Evolutionary conservation across 2,113 vertebrate species (phyloP).

Genomic region (Hippopotamus amphibius): DNA sequence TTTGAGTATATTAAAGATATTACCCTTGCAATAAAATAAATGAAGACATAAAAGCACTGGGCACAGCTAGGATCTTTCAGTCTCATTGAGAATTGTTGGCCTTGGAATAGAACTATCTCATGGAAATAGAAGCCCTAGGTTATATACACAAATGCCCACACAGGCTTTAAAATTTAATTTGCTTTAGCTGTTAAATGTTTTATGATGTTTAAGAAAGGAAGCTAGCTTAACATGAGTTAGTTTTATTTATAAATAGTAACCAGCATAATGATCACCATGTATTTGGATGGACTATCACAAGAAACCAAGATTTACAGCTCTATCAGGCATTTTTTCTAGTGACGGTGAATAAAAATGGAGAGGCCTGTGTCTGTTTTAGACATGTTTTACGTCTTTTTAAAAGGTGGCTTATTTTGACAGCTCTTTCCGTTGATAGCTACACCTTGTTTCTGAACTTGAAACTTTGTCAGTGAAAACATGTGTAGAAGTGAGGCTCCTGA

Average conservation of each 20-base stretch:
- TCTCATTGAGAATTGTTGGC: neutral
- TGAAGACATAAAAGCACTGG: neutral
- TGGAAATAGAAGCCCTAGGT: neutral
- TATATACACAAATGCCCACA: neutral
- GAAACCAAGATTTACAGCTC: neutral
- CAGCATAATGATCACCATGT: neutral
- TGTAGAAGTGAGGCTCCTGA: neutral
- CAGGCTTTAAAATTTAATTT: neutral
- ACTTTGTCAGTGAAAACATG: neutral
- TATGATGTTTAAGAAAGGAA: neutral
- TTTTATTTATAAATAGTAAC: neutral
- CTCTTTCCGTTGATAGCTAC: neutral
- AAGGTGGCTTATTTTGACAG: neutral
- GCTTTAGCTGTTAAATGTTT: neutral
- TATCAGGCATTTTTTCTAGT: neutral
- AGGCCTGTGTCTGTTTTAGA: neutral
- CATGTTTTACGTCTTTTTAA: neutral
- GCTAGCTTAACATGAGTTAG: neutral
- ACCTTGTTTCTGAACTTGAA: neutral
- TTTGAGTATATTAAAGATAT: slow-evolving; percentile 16
- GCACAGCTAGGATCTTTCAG: neutral
- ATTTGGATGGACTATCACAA: neutral
- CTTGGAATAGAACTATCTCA: neutral
- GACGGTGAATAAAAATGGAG: neutral
- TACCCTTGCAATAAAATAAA: neutral